These are phyloP conservation scores for Tenebrio molitor DNA, from an alignment of 1,140 invertebrate genomes.

Conservation along the genomic window DNA sequence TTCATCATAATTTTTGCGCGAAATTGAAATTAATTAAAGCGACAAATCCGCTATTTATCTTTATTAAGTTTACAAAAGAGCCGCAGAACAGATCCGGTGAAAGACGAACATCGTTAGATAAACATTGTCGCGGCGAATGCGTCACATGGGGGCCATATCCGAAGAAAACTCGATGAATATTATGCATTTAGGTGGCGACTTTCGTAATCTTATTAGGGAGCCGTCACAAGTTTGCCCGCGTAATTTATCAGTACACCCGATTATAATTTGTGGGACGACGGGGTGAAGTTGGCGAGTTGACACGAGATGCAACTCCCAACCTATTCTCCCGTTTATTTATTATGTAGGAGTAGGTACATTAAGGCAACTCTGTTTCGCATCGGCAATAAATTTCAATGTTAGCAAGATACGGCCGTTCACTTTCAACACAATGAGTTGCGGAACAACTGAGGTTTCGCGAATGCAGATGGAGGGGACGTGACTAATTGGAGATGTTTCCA, in stretches of 20 bases:
- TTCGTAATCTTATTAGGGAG: conserved; percentile 21
- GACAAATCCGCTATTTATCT: conserved; percentile 20
- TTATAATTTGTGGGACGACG: background rate
- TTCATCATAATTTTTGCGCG: conserved; percentile 6
- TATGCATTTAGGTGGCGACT: conserved; percentile 17
- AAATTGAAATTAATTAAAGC: conserved; percentile 23
- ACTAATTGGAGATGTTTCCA: background rate
- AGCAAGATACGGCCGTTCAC: conserved; percentile 9
- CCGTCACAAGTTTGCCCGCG: conserved; percentile 3
- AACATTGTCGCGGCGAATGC: conserved; percentile 5
- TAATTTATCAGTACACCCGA: conserved; percentile 9
- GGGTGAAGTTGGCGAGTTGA: background rate
- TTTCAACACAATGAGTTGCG: background rate
- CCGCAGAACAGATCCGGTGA: conserved; percentile 12
- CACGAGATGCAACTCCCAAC: conserved; percentile 18
- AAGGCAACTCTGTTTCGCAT: conserved; percentile 24
- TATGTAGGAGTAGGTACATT: conserved; percentile 9
- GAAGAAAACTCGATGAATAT: conserved; percentile 20
- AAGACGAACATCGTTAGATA: background rate
- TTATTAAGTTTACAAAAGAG: conserved; percentile 15
- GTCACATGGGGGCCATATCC: conserved; percentile 1
- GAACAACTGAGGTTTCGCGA: background rate
- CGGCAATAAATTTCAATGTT: conserved; percentile 21
- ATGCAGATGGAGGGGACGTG: no score
- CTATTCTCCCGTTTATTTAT: conserved; percentile 25